Conservation (phyloP, 2,797 vertebrate species). For the Acanthiza pusilla region DNA sequence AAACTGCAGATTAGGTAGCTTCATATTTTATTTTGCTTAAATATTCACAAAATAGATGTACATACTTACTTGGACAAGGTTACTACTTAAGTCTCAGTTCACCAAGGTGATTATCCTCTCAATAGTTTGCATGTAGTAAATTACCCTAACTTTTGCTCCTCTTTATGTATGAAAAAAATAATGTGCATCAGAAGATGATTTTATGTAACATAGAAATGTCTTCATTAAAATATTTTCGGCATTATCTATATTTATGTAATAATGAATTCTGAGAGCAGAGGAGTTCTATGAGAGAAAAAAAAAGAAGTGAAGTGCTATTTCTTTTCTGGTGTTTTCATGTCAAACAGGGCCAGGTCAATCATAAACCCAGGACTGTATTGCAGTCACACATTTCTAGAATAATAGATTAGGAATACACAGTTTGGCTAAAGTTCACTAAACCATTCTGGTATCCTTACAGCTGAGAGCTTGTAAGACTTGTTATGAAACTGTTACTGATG, state of each 20-base stretch:
- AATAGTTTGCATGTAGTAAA: neutral
- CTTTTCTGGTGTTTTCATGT: slow-evolving; percentile 13
- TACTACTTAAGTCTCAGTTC: neutral
- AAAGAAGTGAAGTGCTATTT: neutral
- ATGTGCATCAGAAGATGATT: neutral
- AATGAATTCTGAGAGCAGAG: neutral
- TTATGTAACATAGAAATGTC: neutral
- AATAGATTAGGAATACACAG: neutral
- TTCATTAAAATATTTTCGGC: neutral
- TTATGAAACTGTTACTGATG: neutral
- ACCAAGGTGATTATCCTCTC: neutral
- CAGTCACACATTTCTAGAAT: slow-evolving; percentile 21
- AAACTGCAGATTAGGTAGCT: neutral
- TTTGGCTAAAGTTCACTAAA: slow-evolving; percentile 22
- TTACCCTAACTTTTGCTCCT: neutral
- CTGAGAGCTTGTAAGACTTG: neutral
- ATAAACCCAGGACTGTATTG: neutral
- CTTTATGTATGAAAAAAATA: neutral
- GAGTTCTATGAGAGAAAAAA: neutral
- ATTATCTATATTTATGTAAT: neutral
- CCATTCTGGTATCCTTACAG: neutral
- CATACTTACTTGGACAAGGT: neutral
- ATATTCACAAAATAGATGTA: neutral
- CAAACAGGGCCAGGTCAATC: slow-evolving; percentile 1
- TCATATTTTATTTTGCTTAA: neutral